Base-by-base conservation (phyloP, 2,113 vertebrate species). In the Ploceus nigricollis region DNA sequence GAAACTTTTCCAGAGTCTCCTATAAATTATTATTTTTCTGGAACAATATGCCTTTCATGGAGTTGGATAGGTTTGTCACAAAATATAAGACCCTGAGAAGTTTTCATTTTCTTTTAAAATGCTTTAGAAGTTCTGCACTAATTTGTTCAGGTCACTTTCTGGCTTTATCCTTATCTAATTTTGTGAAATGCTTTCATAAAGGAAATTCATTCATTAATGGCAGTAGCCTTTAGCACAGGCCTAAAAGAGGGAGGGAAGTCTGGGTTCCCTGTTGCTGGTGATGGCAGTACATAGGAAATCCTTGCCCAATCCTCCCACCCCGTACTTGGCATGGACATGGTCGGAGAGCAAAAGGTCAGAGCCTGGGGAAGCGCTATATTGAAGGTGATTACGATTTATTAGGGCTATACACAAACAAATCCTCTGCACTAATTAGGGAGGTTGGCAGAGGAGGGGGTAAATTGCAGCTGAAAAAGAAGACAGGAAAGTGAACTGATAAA, bases 371-470 rank as follows among this genome's bases (percentile, higher is more conserved):
- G 53, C 0, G 0, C 51, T 84, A 22, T 81, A 89, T 58, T 82
- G 73, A 82, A 92, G 68, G 79, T 93, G 79, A 92, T 95, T 95
- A 68, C 8, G 1, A 81, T 92, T 96, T 96, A 96, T 95, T 95
- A 97, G 77, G 69, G 83, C 18, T 86, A 83, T 89, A 75, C 14
- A 57, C 69, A 93, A 95, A 87, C 80, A 93, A 90, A 94, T 61
- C 82, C 65, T 48, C 72, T 57, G 56, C 87, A 86, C 72, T 94
- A 90, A 96, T 96, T 93, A 95, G 44, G 16, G 57, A 87, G 80
- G 60, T 69, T 66, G 79, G 72, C 65, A 81, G 85, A 78, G 56
- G 64, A 90, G 54, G 79, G 50, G 76, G 56, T 68, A 89, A 82
- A 75, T 47, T 83, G 60, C 76, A 91, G n/a, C 57, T 89, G 82